Evolutionary conservation across 2,888 invertebrate species (phyloP).

Genomic region (Agonopterix arenella): DNA sequence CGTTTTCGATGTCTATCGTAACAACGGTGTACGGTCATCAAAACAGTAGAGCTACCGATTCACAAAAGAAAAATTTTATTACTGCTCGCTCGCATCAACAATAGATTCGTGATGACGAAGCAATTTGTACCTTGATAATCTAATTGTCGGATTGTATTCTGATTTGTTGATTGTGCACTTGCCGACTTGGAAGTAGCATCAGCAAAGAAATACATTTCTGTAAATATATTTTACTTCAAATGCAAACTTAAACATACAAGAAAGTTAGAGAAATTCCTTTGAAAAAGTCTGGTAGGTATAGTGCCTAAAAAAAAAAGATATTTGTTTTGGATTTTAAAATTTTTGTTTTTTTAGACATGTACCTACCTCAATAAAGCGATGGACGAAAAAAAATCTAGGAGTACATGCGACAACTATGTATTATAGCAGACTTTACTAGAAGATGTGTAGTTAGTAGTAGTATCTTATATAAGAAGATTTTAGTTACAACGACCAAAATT

Average conservation of each 20-base stretch:
- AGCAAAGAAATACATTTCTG: conserved; percentile 16
- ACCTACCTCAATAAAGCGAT: too few relatives aligned
- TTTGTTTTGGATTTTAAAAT: too few relatives aligned
- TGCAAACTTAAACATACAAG: not conserved
- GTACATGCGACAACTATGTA: too few relatives aligned
- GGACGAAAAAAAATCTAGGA: too few relatives aligned
- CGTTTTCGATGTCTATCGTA: conserved; percentile 3
- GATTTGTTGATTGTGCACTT: conserved; percentile 48
- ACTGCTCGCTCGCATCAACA: conserved; percentile 34
- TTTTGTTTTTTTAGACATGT: too few relatives aligned
- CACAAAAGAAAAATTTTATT: conserved; percentile 34
- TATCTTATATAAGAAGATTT: too few relatives aligned
- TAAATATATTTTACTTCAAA: not conserved
- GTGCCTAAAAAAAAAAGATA: too few relatives aligned
- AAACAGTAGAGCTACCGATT: conserved; percentile 34
- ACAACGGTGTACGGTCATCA: conserved; percentile 28
- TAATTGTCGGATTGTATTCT: conserved; percentile 64
- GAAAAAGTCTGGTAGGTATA: too few relatives aligned
- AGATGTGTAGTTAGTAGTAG: too few relatives aligned
- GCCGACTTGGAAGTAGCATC: conserved; percentile 30
- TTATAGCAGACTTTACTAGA: too few relatives aligned
- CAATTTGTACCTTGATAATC: conserved; percentile 47
- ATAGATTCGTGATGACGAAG: conserved; percentile 49
- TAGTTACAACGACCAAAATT: too few relatives aligned
- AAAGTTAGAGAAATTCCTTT: too few relatives aligned